Conservation (phyloP, 2,888 invertebrate genomes). For the Mesorhabditis sp. region DNA sequence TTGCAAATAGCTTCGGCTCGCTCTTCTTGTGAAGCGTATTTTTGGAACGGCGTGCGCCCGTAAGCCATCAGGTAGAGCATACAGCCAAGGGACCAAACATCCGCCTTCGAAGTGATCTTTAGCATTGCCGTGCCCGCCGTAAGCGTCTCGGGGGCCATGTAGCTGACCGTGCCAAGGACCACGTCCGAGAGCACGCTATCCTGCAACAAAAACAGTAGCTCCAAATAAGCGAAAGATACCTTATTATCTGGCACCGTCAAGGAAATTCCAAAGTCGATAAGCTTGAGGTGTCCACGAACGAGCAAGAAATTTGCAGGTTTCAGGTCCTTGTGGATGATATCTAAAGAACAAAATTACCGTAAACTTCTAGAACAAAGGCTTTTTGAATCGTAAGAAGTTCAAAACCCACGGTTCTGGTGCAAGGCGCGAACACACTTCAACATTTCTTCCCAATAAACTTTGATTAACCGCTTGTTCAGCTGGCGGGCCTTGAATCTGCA, state of each 20-base stretch:
- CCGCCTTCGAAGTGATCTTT: slow-evolving; percentile 78
- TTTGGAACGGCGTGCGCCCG: slow-evolving; percentile 81
- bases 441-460: slow-evolving; percentile 91
- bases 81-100: slow-evolving; percentile 96
- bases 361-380: background rate
- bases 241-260: slow-evolving; percentile 76
- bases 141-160: slow-evolving; percentile 14
- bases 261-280: slow-evolving; percentile 96
- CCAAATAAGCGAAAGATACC: background rate
- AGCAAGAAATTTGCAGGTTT: slow-evolving; percentile 94
- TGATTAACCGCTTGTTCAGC: slow-evolving; percentile 67
- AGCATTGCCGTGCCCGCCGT: background rate
- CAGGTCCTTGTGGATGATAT: slow-evolving; percentile 90
- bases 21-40: background rate
- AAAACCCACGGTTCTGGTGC: slow-evolving; percentile 74
- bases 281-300: slow-evolving; percentile 78
- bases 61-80: slow-evolving; percentile 89
- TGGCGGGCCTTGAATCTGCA: background rate
- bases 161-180: slow-evolving; percentile 75
- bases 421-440: slow-evolving; percentile 83
- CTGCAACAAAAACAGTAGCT: slow-evolving; percentile 60
- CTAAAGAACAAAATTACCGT: slow-evolving; percentile 62
- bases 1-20: background rate
- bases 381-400: background rate
- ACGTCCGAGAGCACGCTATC: slow-evolving; percentile 80